phyloP scores from a whole-genome alignment of 1,140 invertebrate genomes.

The Cherax quadricarinatus region DNA sequence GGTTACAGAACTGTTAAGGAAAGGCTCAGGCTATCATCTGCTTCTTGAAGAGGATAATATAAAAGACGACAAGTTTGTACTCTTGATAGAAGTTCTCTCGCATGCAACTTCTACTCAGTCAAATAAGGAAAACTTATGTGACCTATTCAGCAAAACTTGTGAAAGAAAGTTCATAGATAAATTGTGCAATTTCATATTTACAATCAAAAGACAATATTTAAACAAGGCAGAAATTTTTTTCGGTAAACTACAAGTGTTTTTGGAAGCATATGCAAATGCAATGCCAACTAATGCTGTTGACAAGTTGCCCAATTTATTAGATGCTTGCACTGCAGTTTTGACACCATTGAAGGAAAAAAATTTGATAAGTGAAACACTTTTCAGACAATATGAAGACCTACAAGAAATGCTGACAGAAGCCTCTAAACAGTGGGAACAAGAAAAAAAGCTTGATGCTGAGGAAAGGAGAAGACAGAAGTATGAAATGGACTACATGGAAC shows the following conservation, averaged over 20 bases:
- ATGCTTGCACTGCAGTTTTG: conserved; percentile 8
- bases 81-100: conserved; percentile 53
- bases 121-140: conserved; percentile 34
- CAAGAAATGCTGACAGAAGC: conserved; percentile 37
- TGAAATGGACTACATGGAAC: conserved; percentile 54
- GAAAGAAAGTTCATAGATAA: conserved; percentile 25
- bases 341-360: not conserved
- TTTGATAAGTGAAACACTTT: not conserved
- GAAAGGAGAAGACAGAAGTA: not conserved
- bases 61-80: not conserved
- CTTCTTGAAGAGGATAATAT: conserved; percentile 19
- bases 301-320: conserved; percentile 7
- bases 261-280: conserved; percentile 29
- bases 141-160: conserved; percentile 42
- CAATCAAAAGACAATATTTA: conserved; percentile 27
- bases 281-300: conserved; percentile 41
- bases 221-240: conserved; percentile 4
- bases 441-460: not conserved
- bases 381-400: conserved; percentile 30
- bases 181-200: conserved; percentile 6
- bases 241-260: conserved; percentile 7
- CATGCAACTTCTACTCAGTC: conserved; percentile 21
- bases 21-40: conserved; percentile 28
- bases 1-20: conserved; percentile 27
- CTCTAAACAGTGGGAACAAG: conserved; percentile 8